Evolutionary conservation across 2,113 vertebrate species (phyloP), one percentile per base, ranked within the genome.

Genomic region (Odocoileus virginianus): DNA sequence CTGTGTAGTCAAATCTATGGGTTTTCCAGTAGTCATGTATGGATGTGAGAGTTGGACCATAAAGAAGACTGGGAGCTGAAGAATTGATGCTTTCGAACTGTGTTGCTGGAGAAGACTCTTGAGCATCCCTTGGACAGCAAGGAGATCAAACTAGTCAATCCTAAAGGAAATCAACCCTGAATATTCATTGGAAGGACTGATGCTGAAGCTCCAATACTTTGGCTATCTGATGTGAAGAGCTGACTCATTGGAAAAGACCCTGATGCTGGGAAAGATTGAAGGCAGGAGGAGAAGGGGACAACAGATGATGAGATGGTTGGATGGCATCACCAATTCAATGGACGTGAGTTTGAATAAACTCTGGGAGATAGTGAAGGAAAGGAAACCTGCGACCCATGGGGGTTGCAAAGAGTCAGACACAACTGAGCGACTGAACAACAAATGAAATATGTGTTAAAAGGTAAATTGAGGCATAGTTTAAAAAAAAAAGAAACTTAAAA

Each of bases 31-130:
- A 40, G 19, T 71, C n/a, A 1, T 23, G n/a, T 71, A 40, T 40
- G 67, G n/a, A 40, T 71, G n/a, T 40, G 19, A 71, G 67, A 71
- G n/a, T 23, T 71, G n/a, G 67, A 71, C 67, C 67, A 23, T 71
- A 6, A 36, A 71, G 64, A 71, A 71, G 19, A 71, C 67, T 71
- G 19, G 19, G 67, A 36, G 67, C n/a, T 71, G n/a, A 71, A 71
- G 2, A 71, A 71, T 23, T 71, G n/a, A 40, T 40, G n/a, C 19
- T 71, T 71, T 71, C 0, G 0, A 36, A 12, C n/a, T 23, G 10
- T 40, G n/a, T n/a, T 71, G 19, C 6, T 71, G 19, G n/a, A 40
- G n/a, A 71, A 71, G n/a, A 71, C n/a, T 23, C n/a, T 12, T 40
- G n/a, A 40, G n/a, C 9, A 12, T 40, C 67, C n/a, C 67, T 71